phyloP scores from a whole-genome alignment of 2,797 vertebrate species.

The Prionace glauca region DNA sequence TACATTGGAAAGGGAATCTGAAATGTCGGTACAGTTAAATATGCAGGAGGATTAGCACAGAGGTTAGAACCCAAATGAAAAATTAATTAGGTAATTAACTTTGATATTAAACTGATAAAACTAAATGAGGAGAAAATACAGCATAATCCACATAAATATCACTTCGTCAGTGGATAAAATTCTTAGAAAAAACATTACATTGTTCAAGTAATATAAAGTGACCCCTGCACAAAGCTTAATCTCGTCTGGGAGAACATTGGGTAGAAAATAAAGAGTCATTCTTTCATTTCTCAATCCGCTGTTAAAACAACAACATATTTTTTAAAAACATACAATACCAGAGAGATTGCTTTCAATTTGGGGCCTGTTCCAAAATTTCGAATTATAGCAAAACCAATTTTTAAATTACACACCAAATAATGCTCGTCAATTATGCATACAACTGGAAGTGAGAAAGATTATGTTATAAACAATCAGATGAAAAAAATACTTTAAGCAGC shows the following conservation, averaged over 20 bases:
- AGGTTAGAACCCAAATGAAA: conserved; percentile 22
- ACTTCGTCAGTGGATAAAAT: not conserved
- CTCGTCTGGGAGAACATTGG: not conserved
- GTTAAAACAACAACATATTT: not conserved
- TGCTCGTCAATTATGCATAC: not conserved
- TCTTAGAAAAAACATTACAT: not conserved
- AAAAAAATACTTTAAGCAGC: not conserved
- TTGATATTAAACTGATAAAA: conserved; percentile 7
- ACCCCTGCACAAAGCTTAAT: not conserved
- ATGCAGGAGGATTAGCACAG: conserved; percentile 14
- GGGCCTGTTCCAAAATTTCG: not conserved
- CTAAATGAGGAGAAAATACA: conserved; percentile 3
- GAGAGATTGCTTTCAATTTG: not conserved
- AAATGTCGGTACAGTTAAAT: not conserved
- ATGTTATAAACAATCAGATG: not conserved
- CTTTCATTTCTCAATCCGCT: not conserved
- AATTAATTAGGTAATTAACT: conserved; percentile 30
- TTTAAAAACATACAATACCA: not conserved
- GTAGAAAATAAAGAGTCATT: not conserved
- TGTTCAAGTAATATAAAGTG: not conserved
- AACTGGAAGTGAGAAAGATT: not conserved
- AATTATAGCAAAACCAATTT: not conserved
- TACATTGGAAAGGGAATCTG: not conserved
- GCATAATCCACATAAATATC: not conserved
- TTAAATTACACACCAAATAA: not conserved